These are phyloP conservation scores for Champsocephalus esox DNA, from an alignment of 2,797 vertebrate genomes.

Conservation along the genomic window DNA sequence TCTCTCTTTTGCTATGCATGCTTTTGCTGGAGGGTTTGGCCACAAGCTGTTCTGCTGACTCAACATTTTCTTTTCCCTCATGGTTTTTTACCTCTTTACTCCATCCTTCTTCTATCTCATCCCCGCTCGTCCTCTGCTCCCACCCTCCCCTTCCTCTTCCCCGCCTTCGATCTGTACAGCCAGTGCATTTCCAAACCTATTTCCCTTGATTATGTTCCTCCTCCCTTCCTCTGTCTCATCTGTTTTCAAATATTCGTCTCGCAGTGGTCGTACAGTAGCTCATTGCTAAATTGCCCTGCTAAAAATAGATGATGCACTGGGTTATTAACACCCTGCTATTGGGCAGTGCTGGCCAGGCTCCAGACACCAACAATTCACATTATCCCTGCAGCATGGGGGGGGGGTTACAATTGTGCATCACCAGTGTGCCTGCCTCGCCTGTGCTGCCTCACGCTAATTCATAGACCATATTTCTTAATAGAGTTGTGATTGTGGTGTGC, in stretches of 20 bases:
- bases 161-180: slow-evolving; percentile 41
- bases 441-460: slow-evolving; percentile 52
- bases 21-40: slow-evolving; percentile 52
- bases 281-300: slow-evolving; percentile 53
- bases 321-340: slow-evolving; percentile 73
- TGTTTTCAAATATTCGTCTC: slow-evolving; percentile 49
- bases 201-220: slow-evolving; percentile 22
- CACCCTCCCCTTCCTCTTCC: slow-evolving; percentile 15
- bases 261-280: slow-evolving; percentile 36
- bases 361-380: slow-evolving; percentile 70
- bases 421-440: slow-evolving; percentile 22
- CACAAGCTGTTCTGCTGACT: slow-evolving; percentile 74
- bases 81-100: slow-evolving; percentile 37
- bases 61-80: slow-evolving; percentile 48
- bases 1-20: slow-evolving; percentile 38
- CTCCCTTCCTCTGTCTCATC: slow-evolving; percentile 19
- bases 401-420: slow-evolving; percentile 31
- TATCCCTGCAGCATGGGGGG: slow-evolving; percentile 46
- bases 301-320: slow-evolving; percentile 70
- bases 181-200: slow-evolving; percentile 47
- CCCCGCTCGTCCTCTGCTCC: slow-evolving; percentile 4
- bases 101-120: slow-evolving; percentile 36
- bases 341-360: slow-evolving; percentile 65
- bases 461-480: slow-evolving; percentile 47
- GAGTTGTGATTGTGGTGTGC: slow-evolving; percentile 17